Evolutionary conservation across 1,140 invertebrate species (phyloP), one percentile per base, ranked within the genome.

Genomic region (Drosophila rhopaloa): DNA sequence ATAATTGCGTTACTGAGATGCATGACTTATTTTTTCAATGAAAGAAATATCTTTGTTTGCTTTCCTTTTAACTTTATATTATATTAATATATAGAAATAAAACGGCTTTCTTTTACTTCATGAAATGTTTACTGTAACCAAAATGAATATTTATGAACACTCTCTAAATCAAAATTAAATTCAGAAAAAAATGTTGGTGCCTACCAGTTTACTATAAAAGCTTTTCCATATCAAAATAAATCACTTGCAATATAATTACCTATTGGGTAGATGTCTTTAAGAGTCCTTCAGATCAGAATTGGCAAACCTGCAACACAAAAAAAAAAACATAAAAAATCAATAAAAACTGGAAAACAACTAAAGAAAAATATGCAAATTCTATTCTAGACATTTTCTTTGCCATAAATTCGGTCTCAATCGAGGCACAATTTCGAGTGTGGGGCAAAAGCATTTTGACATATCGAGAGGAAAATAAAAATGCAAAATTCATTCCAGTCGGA

Each of bases 401-500:
- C 68, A 61, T 73, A 60, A 40, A 71, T 35, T 53, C 35, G 40
- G 40, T 51, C 27, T 46, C 46, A 72, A 41, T 40, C 14, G 67
- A 24, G 29, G 70, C 68, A 62, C 46, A 27, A 60, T 38, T 50
- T 14, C 32, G 24, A 72, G 19, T 40, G 32, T 35, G 27, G 27
- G 4, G 35, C 37, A 72, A 57, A 66, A 58, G 46, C 35, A 58
- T 73, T 73, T 53, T 73, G 56, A 74, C 68, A 73, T 72, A 40
- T 51, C 44, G 55, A 73, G 56, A 9, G 37, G 68, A 55, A 68
- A 60, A 61, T 73, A 73, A 73, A 61, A 73, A 73, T 73, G 48
- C 56, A 61, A 51, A 70, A 53, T 27, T 27, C 27, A 24, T 48
- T 7, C 11, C 66, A 35, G 43, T 40, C 44, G 29, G 71, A 71